Evolutionary conservation across 1,140 invertebrate species (phyloP), one percentile per base, ranked within the genome.

Genomic region (Drosophila erecta): DNA sequence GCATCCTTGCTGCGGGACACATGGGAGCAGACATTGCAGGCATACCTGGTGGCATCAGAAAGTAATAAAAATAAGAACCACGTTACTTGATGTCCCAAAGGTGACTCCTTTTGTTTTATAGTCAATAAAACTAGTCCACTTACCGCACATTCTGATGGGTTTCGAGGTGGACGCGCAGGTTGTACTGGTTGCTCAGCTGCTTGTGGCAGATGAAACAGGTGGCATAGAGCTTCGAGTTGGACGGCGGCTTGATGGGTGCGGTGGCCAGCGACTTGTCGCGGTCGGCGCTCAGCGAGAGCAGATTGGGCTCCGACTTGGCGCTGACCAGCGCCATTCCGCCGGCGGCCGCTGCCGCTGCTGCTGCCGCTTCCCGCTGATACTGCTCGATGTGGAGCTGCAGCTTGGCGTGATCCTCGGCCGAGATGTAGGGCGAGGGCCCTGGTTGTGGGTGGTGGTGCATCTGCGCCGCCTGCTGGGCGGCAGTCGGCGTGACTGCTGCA

Each of bases 101-200:
- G 30, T 30, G 30, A 30, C 30, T 30, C 7, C 37, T 14, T 5
- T 38, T 38, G 11, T 14, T 38, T 38, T 14, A 30, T 30, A 10
- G 3, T 3, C 11, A 12, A 3, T 14, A 38, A 14, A 38, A 14
- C 4, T 38, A 17, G 40, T 20, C 17, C 8, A 71, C 76, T 78
- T 94, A 95, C 57, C 95, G 95, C 62, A 96, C 95, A 78, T 97
- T 96, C 81, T 96, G 96, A 90, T 97, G 96, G 14, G 96, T 97
- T 90, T 97, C 97, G 94, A 97, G 95, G 87, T 97, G 97, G 69
- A 98, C 96, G 46, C 96, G 94, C 78, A 97, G 93, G 92, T 98
- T 98, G 92, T 98, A 98, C 91, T 97, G 96, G 93, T 97, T 97
- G 92, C 96, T 97, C 35, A 97, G 93, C 62, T 97, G 96, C 92